Conservation (phyloP, 2,888 invertebrate genomes). For the Rotaria magnacalcarata region DNA sequence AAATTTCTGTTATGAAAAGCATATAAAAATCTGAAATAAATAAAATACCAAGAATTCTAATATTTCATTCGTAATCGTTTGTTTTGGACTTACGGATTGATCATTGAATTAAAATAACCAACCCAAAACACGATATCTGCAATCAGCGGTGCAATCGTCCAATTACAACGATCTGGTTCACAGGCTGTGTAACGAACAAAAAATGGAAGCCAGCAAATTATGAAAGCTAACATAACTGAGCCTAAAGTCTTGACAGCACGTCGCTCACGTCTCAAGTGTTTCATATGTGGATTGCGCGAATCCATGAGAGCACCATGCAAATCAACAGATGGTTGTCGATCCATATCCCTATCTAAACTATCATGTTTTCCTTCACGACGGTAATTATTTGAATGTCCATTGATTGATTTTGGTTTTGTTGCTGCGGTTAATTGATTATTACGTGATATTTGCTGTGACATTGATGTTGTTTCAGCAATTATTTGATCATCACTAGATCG, state of each 20-base stretch:
- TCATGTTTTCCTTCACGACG: neutral
- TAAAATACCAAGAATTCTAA: neutral
- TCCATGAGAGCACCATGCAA: neutral
- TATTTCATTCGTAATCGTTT: neutral
- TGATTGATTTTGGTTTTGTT: neutral
- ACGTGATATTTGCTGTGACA: neutral
- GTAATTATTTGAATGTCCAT: neutral
- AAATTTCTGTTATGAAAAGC: constrained; percentile 98
- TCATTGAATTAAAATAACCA: constrained; percentile 92
- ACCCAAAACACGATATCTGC: constrained; percentile 93
- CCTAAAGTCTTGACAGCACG: constrained; percentile 84
- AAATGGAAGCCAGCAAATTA: constrained; percentile 86
- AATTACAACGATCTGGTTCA: constrained; percentile 59
- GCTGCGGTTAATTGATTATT: neutral
- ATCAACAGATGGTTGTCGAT: neutral
- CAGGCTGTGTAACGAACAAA: constrained; percentile 88
- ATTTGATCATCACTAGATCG: neutral
- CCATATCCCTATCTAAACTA: neutral
- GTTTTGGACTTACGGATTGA: constrained; percentile 69
- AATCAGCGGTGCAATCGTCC: constrained; percentile 62
- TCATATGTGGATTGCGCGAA: constrained; percentile 38
- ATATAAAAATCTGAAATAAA: constrained; percentile 52
- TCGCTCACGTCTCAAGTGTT: constrained; percentile 58
- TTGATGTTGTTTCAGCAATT: neutral
- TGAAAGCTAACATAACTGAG: constrained; percentile 96